Evolutionary conservation across 2,888 invertebrate species (phyloP).

Genomic region (Margaritifera margaritifera): DNA sequence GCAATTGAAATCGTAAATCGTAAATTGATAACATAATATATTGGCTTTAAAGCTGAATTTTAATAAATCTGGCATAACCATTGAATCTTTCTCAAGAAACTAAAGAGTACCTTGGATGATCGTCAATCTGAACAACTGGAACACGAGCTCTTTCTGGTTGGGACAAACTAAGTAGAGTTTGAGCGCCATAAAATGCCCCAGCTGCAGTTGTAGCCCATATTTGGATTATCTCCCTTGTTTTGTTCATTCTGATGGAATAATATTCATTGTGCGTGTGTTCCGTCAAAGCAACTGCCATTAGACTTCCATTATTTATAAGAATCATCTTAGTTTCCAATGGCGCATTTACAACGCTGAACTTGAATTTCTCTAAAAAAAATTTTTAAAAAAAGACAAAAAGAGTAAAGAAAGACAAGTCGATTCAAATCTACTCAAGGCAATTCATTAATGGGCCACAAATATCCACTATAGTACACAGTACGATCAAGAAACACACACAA

Average conservation of each 20-base stretch:
- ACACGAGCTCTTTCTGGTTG: constrained; percentile 9
- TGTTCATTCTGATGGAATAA: constrained; percentile 41
- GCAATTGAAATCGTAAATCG: no score
- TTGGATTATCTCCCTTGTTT: constrained; percentile 23
- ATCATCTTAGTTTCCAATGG: neutral
- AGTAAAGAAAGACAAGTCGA: no score
- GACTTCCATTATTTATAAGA: neutral
- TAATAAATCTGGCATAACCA: no score
- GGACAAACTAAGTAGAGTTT: constrained; percentile 46
- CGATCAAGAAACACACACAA: no score
- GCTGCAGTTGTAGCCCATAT: constrained; percentile 38
- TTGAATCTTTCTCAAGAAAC: no score
- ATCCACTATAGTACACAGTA: no score
- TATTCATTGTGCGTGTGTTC: constrained; percentile 28
- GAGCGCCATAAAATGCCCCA: constrained; percentile 59
- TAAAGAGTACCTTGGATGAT: constrained; percentile 39
- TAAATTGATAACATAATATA: no score
- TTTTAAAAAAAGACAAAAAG: no score
- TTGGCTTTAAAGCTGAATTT: no score
- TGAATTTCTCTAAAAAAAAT: constrained; percentile 4
- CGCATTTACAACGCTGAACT: neutral
- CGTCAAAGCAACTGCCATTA: neutral
- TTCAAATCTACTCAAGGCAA: no score
- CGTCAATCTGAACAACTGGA: constrained; percentile 20
- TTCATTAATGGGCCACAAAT: no score